Conservation (phyloP, 2,888 invertebrate species). For the Acrobasis suavella region DNA sequence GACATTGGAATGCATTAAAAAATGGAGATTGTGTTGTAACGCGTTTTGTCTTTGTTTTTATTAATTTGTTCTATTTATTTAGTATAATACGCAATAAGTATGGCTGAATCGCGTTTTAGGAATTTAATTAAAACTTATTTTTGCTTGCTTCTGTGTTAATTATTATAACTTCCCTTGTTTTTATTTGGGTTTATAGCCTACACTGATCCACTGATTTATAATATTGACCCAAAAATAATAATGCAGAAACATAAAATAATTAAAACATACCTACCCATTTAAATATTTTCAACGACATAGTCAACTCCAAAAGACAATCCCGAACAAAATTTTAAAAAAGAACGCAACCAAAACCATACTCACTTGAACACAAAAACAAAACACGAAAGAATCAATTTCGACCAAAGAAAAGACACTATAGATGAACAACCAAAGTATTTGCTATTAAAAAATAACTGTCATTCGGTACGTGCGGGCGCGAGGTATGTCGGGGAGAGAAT, state of each 20-base stretch:
- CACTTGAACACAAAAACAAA: slow-evolving; percentile 34
- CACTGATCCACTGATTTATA: too few species aligned
- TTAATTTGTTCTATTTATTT: too few species aligned
- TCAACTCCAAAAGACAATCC: not conserved
- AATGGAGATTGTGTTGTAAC: too few species aligned
- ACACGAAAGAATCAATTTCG: slow-evolving; percentile 28
- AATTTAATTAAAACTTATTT: too few species aligned
- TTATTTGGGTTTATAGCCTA: too few species aligned
- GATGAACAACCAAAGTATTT: slow-evolving; percentile 28
- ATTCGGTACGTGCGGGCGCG: slow-evolving; percentile 47
- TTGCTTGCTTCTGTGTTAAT: too few species aligned
- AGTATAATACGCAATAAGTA: too few species aligned
- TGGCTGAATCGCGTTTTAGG: too few species aligned
- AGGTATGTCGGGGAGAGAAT: slow-evolving; percentile 59
- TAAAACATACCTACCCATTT: not conserved
- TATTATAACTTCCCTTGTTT: too few species aligned
- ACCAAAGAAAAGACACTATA: slow-evolving; percentile 12
- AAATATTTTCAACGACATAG: not conserved
- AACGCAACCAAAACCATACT: slow-evolving; percentile 32
- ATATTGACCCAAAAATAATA: not conserved
- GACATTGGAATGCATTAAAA: too few species aligned
- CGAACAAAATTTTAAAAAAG: slow-evolving; percentile 23
- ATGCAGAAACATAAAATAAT: not conserved
- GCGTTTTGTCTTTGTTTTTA: too few species aligned
- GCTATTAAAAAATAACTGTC: slow-evolving; percentile 29